Evolutionary conservation across 2,113 vertebrate genomes (phyloP).

Genomic region (Zosterops pallidus): DNA sequence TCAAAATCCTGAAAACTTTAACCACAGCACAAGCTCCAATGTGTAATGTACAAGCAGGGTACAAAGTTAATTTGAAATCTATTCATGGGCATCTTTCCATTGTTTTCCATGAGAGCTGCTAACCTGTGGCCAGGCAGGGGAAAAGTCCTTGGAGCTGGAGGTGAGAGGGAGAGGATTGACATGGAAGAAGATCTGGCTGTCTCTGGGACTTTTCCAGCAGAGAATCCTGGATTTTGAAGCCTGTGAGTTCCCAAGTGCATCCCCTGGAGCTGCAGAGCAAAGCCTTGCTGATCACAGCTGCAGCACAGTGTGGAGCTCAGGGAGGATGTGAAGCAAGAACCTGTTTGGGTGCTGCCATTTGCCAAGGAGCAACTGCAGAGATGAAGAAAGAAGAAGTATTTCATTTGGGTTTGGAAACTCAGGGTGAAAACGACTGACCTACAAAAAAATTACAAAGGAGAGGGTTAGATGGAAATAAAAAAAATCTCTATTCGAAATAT

Average conservation of each 20-base stretch:
- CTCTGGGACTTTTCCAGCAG: background rate
- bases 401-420: background rate
- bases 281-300: fast-evolving
- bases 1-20: background rate
- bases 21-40: background rate
- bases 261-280: background rate
- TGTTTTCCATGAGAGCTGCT: background rate
- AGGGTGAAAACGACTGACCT: background rate
- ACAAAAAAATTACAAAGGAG: fast-evolving
- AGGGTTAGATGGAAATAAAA: fast-evolving
- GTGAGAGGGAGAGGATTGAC: background rate
- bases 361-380: background rate
- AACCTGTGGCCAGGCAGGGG: background rate
- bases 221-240: background rate
- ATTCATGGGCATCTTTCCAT: background rate
- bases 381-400: background rate
- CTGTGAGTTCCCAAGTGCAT: fast-evolving
- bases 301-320: background rate
- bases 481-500: fast-evolving
- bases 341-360: background rate
- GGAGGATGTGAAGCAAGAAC: background rate
- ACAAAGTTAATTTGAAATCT: background rate
- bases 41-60: background rate
- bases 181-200: background rate
- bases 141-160: background rate